phyloP scores from a whole-genome alignment of 2,797 vertebrate genomes.

The Novumbra hubbsi region DNA sequence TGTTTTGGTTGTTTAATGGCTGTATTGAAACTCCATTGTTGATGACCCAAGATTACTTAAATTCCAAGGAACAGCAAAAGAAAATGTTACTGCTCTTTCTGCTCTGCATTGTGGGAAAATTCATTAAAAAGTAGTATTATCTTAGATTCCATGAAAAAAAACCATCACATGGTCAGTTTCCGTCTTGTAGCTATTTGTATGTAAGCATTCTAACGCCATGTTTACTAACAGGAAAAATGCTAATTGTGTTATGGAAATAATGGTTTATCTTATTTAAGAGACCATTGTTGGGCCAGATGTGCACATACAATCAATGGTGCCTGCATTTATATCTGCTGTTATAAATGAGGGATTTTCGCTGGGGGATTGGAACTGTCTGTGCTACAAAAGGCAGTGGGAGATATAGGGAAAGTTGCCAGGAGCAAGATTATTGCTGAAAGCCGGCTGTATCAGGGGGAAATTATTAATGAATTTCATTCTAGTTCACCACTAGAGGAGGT shows the following conservation, averaged over 20 bases:
- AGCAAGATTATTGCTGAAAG: slow-evolving; percentile 7
- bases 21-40: not conserved
- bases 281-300: not conserved
- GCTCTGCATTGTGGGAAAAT: not conserved
- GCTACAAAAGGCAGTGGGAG: not conserved
- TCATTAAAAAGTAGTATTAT: not conserved
- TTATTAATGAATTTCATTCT: not conserved
- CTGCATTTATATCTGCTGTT: not conserved
- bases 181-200: not conserved
- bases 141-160: not conserved
- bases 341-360: slow-evolving; percentile 4
- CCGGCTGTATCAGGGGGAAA: not conserved
- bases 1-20: not conserved
- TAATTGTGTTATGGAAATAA: not conserved
- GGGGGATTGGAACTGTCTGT: slow-evolving; percentile 1
- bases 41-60: not conserved
- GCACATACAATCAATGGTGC: not conserved
- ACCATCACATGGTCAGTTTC: not conserved
- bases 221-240: not conserved
- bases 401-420: not conserved
- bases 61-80: not conserved
- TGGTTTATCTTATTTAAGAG: slow-evolving; percentile 2
- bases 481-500: too few relatives aligned
- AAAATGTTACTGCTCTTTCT: not conserved
- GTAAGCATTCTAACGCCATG: not conserved